Base-by-base conservation (phyloP, 2,113 vertebrate species). In the Sapayoa aenigma region DNA sequence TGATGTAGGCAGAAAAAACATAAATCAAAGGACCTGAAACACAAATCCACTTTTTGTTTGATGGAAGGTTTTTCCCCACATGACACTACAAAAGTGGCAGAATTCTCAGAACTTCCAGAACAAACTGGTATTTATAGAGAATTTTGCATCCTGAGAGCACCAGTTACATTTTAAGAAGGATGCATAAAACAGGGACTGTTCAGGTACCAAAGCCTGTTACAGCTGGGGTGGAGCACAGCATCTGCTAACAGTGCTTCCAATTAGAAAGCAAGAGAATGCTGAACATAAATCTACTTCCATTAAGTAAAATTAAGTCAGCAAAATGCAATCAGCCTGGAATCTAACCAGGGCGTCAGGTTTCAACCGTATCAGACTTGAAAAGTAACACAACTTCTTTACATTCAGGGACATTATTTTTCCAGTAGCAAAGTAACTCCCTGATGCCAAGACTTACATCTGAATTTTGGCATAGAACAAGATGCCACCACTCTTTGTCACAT, bases 321-420 rank as follows among this genome's bases (percentile, higher is more conserved):
- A 60, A 90, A 87, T 22, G 56, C 82, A 86, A 95, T 93, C 84
- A 79, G 75, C 23, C 75, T 95, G 96, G 75, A 96, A 91, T 88
- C 53, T 39, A 60, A 71, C 58, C 60, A 87, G 56, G 42, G 63
- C 72, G 87, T 95, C 37, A 42, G 35, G 72, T 87, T 96, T 81
- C 90, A 86, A 71, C 69, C 4, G 0, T 65, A 84, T 86, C 89
- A 81, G 72, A 83, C 75, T 15, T 91, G 65, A 85, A 88, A 90
- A 94, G 83, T 53, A 90, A 80, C 22, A 74, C 20, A 84, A 23
- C 55, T 69, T 75, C 75, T 92, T 83, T 56, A 71, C 53, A 46
- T 76, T 72, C 60, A 49, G 67, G 39, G 77, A 60, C 6, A 0
- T 20, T 80, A 30, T 65, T 74, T 75, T 90, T 62, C 84, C 63